A percentile compares a stretch with the other conserved stretches of the same genome.
Evolutionary conservation across 2,797 vertebrate genomes (phyloP).

Genomic region (Rhynchotus rufescens): DNA sequence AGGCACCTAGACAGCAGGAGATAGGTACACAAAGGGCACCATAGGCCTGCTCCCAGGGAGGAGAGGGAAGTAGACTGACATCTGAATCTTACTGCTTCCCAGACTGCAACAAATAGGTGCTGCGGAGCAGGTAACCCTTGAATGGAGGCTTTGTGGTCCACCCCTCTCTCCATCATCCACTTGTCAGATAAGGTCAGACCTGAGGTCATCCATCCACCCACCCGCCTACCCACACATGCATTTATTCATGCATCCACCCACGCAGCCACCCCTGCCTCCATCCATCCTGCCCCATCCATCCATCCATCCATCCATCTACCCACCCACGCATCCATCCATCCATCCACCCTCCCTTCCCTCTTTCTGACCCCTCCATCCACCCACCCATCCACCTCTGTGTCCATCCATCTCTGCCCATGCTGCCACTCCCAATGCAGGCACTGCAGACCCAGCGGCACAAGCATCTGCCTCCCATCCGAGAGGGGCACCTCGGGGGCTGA

Average conservation of each 20-base stretch:
- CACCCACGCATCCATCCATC: too few species aligned
- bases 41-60: neutral
- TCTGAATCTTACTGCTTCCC: neutral
- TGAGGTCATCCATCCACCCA: neutral
- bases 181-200: neutral
- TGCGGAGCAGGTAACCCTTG: neutral
- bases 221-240: neutral
- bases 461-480: neutral
- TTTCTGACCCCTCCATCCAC: too few species aligned
- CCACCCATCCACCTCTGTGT: too few species aligned
- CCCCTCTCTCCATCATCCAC: neutral
- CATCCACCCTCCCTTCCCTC: too few species aligned
- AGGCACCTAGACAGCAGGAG: neutral
- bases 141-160: neutral
- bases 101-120: neutral
- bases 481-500: too few species aligned
- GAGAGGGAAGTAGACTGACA: neutral
- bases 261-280: neutral
- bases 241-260: neutral
- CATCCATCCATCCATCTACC: too few species aligned
- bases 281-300: neutral
- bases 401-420: neutral
- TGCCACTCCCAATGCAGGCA: neutral
- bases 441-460: neutral
- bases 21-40: neutral